Evolutionary conservation across 1,140 invertebrate genomes (phyloP).

Genomic region (Bombus polaris): DNA sequence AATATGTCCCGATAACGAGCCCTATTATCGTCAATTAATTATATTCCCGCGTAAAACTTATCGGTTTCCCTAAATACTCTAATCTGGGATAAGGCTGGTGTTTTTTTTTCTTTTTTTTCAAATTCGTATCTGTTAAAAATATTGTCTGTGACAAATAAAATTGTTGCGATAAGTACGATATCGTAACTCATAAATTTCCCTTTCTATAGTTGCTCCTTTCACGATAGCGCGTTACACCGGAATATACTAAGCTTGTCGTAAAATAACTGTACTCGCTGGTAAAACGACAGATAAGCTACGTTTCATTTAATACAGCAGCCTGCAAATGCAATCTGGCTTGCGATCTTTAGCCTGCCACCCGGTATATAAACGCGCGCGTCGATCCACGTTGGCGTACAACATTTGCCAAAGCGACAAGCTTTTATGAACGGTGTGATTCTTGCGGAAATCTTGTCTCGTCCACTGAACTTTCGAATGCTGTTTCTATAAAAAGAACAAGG

Average conservation of each 20-base stretch:
- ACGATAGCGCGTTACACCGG: slow-evolving; percentile 37
- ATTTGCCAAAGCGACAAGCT: background rate
- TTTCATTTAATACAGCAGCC: background rate
- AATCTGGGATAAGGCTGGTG: background rate
- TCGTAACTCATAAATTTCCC: slow-evolving; percentile 41
- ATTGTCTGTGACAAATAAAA: background rate
- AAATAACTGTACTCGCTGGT: slow-evolving; percentile 8
- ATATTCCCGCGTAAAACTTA: background rate
- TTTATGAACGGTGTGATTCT: background rate
- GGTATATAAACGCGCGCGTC: slow-evolving; percentile 17
- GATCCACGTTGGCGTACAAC: slow-evolving; percentile 20
- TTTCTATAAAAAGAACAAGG: background rate
- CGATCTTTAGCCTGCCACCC: slow-evolving; percentile 7
- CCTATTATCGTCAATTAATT: background rate
- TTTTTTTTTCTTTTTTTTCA: background rate
- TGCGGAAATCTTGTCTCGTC: background rate
- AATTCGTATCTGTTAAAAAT: too few species aligned
- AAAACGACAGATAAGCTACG: slow-evolving; percentile 49
- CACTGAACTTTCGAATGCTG: background rate
- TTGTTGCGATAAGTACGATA: slow-evolving; percentile 16
- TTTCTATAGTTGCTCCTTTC: slow-evolving; percentile 46
- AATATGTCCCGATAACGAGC: background rate
- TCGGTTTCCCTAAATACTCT: background rate
- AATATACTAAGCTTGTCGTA: background rate
- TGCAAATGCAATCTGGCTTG: slow-evolving; percentile 26